phyloP scores from a whole-genome alignment of 2,888 invertebrate species.

The Apoderus coryli region DNA sequence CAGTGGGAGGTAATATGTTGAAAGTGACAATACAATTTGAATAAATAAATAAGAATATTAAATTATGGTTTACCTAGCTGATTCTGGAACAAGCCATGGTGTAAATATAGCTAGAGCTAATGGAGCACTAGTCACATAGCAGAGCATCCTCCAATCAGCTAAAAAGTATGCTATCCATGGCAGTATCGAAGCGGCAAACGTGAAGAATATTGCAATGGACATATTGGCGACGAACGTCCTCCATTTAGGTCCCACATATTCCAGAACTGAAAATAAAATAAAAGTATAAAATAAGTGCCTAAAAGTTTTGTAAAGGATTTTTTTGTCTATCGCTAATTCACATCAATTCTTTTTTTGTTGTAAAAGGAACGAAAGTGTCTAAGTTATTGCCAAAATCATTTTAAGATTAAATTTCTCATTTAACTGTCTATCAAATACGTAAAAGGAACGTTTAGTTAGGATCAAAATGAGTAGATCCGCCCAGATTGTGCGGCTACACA shows the following conservation, averaged over 20 bases:
- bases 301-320: no score
- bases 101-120: slow-evolving; percentile 54
- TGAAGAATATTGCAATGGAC: slow-evolving; percentile 82
- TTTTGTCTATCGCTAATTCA: no score
- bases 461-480: no score
- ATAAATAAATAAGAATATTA: background rate
- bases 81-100: slow-evolving; percentile 69
- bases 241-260: slow-evolving; percentile 83
- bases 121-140: slow-evolving; percentile 68
- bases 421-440: no score
- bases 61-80: slow-evolving; percentile 49
- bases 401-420: no score
- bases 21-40: slow-evolving; percentile 1
- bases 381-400: no score
- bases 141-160: slow-evolving; percentile 64
- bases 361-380: no score
- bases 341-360: no score
- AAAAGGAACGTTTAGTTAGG: no score
- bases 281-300: no score
- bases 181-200: slow-evolving; percentile 59
- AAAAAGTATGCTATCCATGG: slow-evolving; percentile 77
- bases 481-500: no score
- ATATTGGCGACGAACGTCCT: slow-evolving; percentile 82
- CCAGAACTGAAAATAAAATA: slow-evolving; percentile 50
- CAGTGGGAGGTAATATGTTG: background rate